Evolutionary conservation across 2,113 vertebrate species (phyloP).

Genomic region (Odobenus rosmarus): DNA sequence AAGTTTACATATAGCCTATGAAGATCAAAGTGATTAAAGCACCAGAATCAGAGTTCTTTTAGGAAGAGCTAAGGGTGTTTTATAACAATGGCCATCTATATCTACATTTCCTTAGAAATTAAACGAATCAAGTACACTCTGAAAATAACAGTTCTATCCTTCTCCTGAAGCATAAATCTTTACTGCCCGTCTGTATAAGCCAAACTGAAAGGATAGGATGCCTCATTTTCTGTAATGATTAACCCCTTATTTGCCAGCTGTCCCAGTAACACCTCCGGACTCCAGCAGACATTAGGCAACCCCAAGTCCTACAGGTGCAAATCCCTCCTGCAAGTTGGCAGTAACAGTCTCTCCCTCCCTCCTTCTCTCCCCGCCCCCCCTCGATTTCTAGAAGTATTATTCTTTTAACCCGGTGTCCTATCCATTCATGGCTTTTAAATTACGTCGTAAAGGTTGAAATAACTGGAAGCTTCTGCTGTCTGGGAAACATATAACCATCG

Average conservation of each 20-base stretch:
- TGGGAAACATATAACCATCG: background rate
- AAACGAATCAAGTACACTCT: slow-evolving; percentile 11
- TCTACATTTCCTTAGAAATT: background rate
- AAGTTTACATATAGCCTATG: background rate
- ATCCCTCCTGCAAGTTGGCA: background rate
- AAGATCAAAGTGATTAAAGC: background rate
- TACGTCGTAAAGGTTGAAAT: background rate
- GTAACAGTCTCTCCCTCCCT: background rate
- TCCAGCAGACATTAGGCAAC: slow-evolving; percentile 3
- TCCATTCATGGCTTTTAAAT: background rate
- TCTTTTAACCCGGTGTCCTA: slow-evolving; percentile 15
- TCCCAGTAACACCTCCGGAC: slow-evolving; percentile 51
- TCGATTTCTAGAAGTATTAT: slow-evolving; percentile 15
- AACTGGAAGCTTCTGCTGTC: background rate
- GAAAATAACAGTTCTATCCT: slow-evolving; percentile 54
- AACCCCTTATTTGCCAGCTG: slow-evolving; percentile 77
- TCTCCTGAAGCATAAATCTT: slow-evolving; percentile 70
- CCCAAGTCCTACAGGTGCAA: slow-evolving; percentile 26
- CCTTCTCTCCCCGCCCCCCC: background rate
- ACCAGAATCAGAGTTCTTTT: background rate
- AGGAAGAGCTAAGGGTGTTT: background rate
- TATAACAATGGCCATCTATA: background rate
- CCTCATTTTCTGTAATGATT: slow-evolving; percentile 74
- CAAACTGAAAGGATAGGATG: slow-evolving; percentile 72
- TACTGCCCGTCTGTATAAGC: slow-evolving; percentile 69